Evolutionary conservation across 2,888 invertebrate genomes (phyloP).

Genomic region (Oligia fasciuncula): DNA sequence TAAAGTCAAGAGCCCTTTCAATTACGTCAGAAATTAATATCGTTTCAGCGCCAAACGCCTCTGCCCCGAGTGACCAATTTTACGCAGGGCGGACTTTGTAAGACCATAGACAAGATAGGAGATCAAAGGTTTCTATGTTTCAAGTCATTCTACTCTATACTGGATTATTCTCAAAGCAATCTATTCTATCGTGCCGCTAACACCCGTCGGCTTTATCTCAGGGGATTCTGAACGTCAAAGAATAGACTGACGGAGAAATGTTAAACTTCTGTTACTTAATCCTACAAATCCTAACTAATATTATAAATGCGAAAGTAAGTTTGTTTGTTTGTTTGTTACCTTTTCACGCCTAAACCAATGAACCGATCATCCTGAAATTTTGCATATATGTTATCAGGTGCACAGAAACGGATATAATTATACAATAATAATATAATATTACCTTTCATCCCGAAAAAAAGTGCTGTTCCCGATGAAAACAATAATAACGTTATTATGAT

Average conservation of each 20-base stretch:
- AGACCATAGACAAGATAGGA: conserved; percentile 14
- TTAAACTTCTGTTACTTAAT: conserved; percentile 24
- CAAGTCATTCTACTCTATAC: conserved; percentile 36
- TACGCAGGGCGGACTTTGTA: conserved; percentile 9
- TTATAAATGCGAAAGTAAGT: no score
- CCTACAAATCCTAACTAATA: no score
- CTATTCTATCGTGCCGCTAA: conserved; percentile 23
- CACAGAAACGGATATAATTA: no score
- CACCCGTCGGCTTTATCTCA: conserved; percentile 26
- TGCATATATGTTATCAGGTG: no score
- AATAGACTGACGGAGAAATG: conserved; percentile 21
- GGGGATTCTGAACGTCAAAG: conserved; percentile 42
- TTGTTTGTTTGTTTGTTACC: no score
- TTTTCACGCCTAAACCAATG: no score
- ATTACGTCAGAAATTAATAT: conserved; percentile 22
- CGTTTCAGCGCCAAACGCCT: not conserved
- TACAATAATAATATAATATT: no score
- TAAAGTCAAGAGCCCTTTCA: conserved; percentile 8
- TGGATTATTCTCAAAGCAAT: conserved; percentile 52
- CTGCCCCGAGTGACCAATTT: conserved; percentile 27
- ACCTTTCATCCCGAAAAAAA: no score
- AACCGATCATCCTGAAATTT: no score
- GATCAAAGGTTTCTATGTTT: conserved; percentile 38
- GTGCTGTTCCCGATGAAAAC: no score
- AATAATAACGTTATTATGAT: no score